phyloP scores from a whole-genome alignment of 2,113 vertebrate species.

The Malurus melanocephalus region DNA sequence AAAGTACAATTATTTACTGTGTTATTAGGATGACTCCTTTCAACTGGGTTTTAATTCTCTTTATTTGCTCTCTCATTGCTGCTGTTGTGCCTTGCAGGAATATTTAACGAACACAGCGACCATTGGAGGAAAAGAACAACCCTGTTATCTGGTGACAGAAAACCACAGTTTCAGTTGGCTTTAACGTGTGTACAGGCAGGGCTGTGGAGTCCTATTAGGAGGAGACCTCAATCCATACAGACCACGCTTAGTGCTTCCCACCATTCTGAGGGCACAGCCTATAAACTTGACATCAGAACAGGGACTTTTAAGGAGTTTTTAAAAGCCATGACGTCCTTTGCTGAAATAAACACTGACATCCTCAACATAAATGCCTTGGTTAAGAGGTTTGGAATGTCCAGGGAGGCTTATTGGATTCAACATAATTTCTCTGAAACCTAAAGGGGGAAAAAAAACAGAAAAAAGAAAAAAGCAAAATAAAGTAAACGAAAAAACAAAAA shows the following conservation, averaged over 20 bases:
- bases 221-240: slow-evolving; percentile 75
- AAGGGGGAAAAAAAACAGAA: slow-evolving; percentile 77
- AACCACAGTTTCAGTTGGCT: slow-evolving; percentile 61
- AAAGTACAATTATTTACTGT: slow-evolving; percentile 72
- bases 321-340: slow-evolving; percentile 88
- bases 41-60: slow-evolving; percentile 66
- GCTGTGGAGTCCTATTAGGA: slow-evolving; percentile 71
- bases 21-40: slow-evolving; percentile 73
- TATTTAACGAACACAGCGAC: slow-evolving; percentile 70
- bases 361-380: slow-evolving; percentile 85
- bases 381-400: slow-evolving; percentile 86
- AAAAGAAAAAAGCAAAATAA: slow-evolving; percentile 79
- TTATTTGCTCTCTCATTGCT: slow-evolving; percentile 74
- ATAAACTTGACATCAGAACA: slow-evolving; percentile 77
- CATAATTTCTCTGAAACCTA: slow-evolving; percentile 90
- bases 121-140: slow-evolving; percentile 67
- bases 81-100: slow-evolving; percentile 72
- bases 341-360: slow-evolving; percentile 88
- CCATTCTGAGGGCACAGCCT: slow-evolving; percentile 78
- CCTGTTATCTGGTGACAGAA: slow-evolving; percentile 71
- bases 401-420: slow-evolving; percentile 88
- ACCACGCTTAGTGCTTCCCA: slow-evolving; percentile 73
- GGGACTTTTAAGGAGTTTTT: slow-evolving; percentile 78
- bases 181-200: slow-evolving; percentile 61
- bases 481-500: slow-evolving; percentile 76